A percentile compares a stretch with the other conserved stretches of the same genome.
Conservation (phyloP, 2,113 vertebrate species). For the Willisornis vidua region DNA sequence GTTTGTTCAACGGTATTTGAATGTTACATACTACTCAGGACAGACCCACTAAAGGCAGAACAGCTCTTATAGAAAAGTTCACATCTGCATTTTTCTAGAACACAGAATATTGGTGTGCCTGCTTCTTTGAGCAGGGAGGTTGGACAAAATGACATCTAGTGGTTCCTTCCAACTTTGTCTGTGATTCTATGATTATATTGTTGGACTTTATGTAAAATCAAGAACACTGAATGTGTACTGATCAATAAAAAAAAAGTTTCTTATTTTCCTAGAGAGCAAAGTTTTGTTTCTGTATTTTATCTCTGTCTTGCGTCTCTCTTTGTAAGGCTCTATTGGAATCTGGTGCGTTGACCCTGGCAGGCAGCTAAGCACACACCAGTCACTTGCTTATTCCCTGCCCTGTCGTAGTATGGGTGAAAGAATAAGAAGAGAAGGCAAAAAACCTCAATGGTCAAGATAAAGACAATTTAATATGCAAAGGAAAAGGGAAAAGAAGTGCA, state of each 20-base stretch:
- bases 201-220: neutral
- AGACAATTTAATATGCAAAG: neutral
- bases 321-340: neutral
- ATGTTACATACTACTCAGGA: neutral
- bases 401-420: neutral
- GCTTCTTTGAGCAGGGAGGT: neutral
- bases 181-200: neutral
- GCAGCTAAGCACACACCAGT: neutral
- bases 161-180: neutral
- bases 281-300: neutral
- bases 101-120: neutral
- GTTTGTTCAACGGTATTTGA: neutral
- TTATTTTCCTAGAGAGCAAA: neutral
- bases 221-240: neutral
- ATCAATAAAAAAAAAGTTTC: neutral
- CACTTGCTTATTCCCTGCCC: fast-evolving
- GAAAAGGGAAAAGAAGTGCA: neutral
- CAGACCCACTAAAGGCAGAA: neutral
- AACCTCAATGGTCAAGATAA: neutral
- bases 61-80: neutral
- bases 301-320: neutral
- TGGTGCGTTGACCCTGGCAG: neutral
- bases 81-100: neutral
- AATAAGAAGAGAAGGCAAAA: neutral
- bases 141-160: neutral